phyloP scores from a whole-genome alignment of 2,888 invertebrate species.

The Fabriciana adippe region DNA sequence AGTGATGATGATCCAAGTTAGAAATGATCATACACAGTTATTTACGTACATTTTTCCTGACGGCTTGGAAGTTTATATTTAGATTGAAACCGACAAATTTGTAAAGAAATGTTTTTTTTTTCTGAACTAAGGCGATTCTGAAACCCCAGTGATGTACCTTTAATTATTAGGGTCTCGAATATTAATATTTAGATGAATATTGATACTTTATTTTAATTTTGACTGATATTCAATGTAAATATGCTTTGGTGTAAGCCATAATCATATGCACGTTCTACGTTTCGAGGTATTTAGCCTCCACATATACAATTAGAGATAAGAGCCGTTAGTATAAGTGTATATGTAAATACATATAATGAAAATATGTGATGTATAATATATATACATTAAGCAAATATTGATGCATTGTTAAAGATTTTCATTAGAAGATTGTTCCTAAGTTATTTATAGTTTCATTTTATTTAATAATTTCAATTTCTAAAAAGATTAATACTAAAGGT shows the following conservation, averaged over 20 bases:
- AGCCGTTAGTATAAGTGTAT: not conserved
- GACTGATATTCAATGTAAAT: no score
- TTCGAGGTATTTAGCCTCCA: not conserved
- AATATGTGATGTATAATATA: conserved; percentile 11
- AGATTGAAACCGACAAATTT: no score
- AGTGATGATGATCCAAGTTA: conserved; percentile 49
- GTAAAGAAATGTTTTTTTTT: not conserved
- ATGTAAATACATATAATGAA: conserved; percentile 1
- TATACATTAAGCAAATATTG: conserved; percentile 19
- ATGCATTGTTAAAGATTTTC: conserved; percentile 19
- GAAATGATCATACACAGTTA: conserved; percentile 27
- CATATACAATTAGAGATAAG: not conserved
- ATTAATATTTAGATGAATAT: no score
- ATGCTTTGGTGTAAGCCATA: no score
- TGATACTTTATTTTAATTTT: no score
- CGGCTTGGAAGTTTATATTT: no score
- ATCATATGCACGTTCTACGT: not conserved
- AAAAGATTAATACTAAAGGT: conserved; percentile 28
- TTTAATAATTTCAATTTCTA: conserved; percentile 10
- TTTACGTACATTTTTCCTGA: no score
- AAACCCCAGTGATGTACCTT: not conserved
- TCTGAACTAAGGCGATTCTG: not conserved
- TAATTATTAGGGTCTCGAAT: no score
- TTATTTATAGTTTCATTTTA: conserved; percentile 31
- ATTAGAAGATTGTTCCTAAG: conserved; percentile 28